Base-by-base conservation (phyloP, 2,888 invertebrate species). In the Sinotaia quadrata region DNA sequence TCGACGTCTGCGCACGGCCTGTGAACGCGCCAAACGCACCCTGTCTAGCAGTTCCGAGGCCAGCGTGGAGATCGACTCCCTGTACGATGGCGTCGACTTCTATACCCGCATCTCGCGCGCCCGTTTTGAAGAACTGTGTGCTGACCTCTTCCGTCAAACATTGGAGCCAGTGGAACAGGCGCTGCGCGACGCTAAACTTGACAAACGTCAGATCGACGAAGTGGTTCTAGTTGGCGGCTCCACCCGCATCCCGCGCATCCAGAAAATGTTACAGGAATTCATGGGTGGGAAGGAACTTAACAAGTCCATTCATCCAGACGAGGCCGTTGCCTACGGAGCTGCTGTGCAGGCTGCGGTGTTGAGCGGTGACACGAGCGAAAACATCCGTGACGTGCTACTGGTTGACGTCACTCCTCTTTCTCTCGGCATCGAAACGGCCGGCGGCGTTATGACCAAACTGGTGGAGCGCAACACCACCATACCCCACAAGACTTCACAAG, bases 281-380 rank as follows among this genome's bases (percentile, higher is more conserved):
- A 61, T 61, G 61, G 61, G 61, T 15, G 51, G 61, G 15, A 61
- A 61, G 36, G 61, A 87, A 89, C 91, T 98, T 75, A 98, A 97
- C 92, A 96, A 97, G 88, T 94, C 93, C 36, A 97, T 98, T 90
- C 97, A 98, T 88, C 97, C 97, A 18, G 97, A 98, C 89, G 97
- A 98, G 90, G 97, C 97, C 81, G 97, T 98, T 15, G 98, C 98
- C 3, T 97, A 84, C 47, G 84, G 84, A 1, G 84, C 84, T 2
- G 83, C 86, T 27, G 84, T 88, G 2, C 86, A 86, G 54, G 87
- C 84, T 21, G 84, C 84, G 31, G 75, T 97, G 85, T 91, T 98
- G 83, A 94, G 94, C 87, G 95, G 91, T 91, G 87, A 91, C 84
- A 89, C 90, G 75, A 79, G 89, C 31, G 88, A 89, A 70, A 83